phyloP scores from a whole-genome alignment of 2,888 invertebrate genomes.

The Diloba caeruleocephala region DNA sequence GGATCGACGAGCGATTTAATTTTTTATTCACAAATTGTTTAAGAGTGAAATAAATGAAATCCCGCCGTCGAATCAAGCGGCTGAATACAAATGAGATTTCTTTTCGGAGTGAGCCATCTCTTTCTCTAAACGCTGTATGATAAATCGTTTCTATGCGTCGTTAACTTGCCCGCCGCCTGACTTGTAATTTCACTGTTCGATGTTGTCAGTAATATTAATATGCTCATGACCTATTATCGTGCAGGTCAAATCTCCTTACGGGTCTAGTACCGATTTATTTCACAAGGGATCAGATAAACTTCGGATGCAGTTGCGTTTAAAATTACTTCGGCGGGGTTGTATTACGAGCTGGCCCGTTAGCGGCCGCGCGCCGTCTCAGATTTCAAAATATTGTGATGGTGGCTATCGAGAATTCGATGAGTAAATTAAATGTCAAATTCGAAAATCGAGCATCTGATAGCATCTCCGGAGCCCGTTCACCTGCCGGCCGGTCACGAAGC shows the following conservation, averaged over 20 bases:
- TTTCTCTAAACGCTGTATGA: slow-evolving; percentile 79
- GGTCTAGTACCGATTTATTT: slow-evolving; percentile 76
- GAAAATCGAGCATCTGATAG: slow-evolving; percentile 62
- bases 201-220: slow-evolving; percentile 87
- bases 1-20: slow-evolving; percentile 66
- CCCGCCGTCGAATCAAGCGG: slow-evolving; percentile 62
- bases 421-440: slow-evolving; percentile 68
- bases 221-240: slow-evolving; percentile 83
- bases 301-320: slow-evolving; percentile 73
- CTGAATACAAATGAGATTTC: slow-evolving; percentile 84
- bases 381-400: slow-evolving; percentile 83
- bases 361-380: slow-evolving; percentile 63
- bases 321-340: slow-evolving; percentile 65
- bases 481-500: slow-evolving; percentile 71
- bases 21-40: slow-evolving; percentile 82
- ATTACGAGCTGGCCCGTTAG: slow-evolving; percentile 71
- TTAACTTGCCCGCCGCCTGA: slow-evolving; percentile 79
- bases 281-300: slow-evolving; percentile 78
- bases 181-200: slow-evolving; percentile 83
- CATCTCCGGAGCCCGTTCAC: slow-evolving; percentile 66
- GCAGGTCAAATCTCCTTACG: slow-evolving; percentile 74
- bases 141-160: slow-evolving; percentile 83
- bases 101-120: slow-evolving; percentile 82
- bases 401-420: slow-evolving; percentile 62
- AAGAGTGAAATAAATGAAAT: slow-evolving; percentile 81